These are phyloP conservation scores for Sebastes taczanowskii DNA, from an alignment of 2,797 vertebrate species.

Conservation along the genomic window DNA sequence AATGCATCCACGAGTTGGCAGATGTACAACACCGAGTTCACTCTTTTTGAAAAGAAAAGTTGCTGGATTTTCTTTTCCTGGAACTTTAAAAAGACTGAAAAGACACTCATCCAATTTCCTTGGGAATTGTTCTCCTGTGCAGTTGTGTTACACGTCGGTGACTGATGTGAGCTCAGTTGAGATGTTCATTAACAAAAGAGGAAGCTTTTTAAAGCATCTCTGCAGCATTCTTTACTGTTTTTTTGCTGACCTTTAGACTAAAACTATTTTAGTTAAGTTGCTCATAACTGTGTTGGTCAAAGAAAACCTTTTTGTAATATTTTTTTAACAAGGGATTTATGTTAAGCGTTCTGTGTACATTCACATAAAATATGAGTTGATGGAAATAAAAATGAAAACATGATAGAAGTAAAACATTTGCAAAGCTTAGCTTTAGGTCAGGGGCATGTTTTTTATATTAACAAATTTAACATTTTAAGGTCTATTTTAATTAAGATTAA, in stretches of 20 bases:
- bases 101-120: constrained; percentile 40
- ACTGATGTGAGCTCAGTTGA: constrained; percentile 47
- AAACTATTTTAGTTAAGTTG: not conserved
- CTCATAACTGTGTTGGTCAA: constrained; percentile 19
- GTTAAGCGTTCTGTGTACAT: not conserved
- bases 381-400: not conserved
- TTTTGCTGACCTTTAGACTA: constrained; percentile 26
- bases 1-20: constrained; percentile 60
- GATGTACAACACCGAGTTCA: constrained; percentile 55
- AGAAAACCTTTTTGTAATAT: not conserved
- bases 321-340: not conserved
- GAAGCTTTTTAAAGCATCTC: constrained; percentile 30
- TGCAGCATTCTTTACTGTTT: constrained; percentile 23
- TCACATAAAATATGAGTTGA: not conserved
- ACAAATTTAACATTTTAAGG: not conserved
- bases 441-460: not conserved
- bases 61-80: constrained; percentile 17
- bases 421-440: not conserved
- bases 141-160: constrained; percentile 25
- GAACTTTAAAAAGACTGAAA: constrained; percentile 46
- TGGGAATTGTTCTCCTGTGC: constrained; percentile 38
- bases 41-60: constrained; percentile 54
- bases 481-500: not conserved
- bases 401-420: not conserved
- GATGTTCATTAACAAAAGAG: constrained; percentile 56